These are phyloP conservation scores for Anarsia innoxiella DNA, from an alignment of 2,888 invertebrate species.

Conservation along the genomic window DNA sequence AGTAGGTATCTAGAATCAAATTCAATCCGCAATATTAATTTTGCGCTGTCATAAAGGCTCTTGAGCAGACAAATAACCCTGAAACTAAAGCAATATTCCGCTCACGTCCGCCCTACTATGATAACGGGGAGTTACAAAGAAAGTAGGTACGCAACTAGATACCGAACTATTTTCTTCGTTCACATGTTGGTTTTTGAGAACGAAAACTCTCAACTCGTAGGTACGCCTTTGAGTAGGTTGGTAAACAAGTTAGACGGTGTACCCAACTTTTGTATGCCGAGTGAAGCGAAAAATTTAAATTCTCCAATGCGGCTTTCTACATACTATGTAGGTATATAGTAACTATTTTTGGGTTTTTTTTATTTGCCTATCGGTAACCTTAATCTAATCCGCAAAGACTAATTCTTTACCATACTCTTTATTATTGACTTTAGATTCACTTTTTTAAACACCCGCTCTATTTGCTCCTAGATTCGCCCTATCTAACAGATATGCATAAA, in stretches of 20 bases:
- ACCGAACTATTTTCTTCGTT: conserved; percentile 17
- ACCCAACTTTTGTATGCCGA: conserved; percentile 24
- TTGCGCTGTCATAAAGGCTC: conserved; percentile 28
- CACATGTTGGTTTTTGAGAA: conserved; percentile 20
- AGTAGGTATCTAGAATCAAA: conserved; percentile 14
- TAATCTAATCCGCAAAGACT: no score
- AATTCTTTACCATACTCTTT: no score
- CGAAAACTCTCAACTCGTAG: conserved; percentile 20
- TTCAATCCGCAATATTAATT: conserved; percentile 32
- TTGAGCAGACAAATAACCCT: conserved; percentile 27
- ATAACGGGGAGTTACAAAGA: conserved; percentile 27
- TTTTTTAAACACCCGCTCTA: no score
- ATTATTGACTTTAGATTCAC: no score
- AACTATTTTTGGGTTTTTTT: no score
- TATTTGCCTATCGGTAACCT: no score
- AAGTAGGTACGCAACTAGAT: conserved; percentile 12
- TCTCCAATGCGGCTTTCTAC: conserved; percentile 8
- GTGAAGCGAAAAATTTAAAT: conserved; percentile 28
- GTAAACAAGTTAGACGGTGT: conserved; percentile 26
- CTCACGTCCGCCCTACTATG: conserved; percentile 29
- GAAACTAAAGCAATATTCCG: conserved; percentile 35
- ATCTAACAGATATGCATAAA: background rate
- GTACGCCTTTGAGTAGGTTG: conserved; percentile 25
- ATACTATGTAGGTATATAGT: no score
- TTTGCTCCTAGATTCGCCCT: no score